Evolutionary conservation across 2,888 invertebrate species (phyloP), one percentile per base, ranked within the genome.

Genomic region (Spisula subtruncata): DNA sequence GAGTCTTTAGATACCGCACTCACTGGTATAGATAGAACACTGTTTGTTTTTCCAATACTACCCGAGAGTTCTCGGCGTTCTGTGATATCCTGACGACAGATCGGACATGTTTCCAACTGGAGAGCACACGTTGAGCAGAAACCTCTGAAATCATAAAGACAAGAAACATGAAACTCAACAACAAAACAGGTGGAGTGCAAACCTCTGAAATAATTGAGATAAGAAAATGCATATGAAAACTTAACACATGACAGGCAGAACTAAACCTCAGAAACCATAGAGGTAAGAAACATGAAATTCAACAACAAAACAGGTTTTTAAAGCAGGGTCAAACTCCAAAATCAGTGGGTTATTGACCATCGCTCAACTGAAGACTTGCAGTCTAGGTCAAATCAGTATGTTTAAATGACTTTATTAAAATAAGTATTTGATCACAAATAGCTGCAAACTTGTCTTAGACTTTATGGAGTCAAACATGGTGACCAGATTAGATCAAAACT

Each of bases 81-180:
- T 2, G 79, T 97, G 94, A 98, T 98, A 82, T 97, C 97, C 88
- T 98, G 97, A 94, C 99, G 98, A 97, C 99, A 99, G 97, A 99
- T 98, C 20, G 99, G 99, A 97, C 99, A 99, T 94, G 98, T 98
- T 93, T 98, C 97, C 93, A 99, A 96, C 96, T 98, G 98, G 88
- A 98, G 97, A 14, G 96, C 96, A 94, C 97, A 97, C 12, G 93
- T 94, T 90, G 95, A 95, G 97, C 99, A 99, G 97, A 99, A 98
- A 66, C 98, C 99, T 97, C 98, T 98, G 89, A 56, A 92, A 92
- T 46, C 66, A 48, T 75, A 46, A 20, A 20, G n/a, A 20, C 5
- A 80, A 71, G 14, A 71, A 25, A 41, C 41, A 41, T 41, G 41
- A 41, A 41, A 56, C 1, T 20, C 12, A 2, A 10, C 2, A 6